Percentiles rank a stretch among this genome's conserved stretches.
Conservation (phyloP, 2,888 invertebrate genomes). For the Tachina grossa region DNA sequence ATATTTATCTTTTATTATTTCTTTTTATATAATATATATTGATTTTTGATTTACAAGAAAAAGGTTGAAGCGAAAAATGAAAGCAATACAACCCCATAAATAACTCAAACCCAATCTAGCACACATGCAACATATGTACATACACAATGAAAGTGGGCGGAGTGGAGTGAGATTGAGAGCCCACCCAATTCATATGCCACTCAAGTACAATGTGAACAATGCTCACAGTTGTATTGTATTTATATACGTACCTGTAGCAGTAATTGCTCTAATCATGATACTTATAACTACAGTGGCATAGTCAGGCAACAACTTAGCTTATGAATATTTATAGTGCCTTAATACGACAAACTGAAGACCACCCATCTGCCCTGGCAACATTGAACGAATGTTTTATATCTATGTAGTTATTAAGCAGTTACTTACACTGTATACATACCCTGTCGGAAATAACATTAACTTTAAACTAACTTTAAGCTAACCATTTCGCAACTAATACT, state of each 20-base stretch:
- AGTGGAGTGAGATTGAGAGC: too few species aligned
- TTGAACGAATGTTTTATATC: background rate
- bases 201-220: conserved; percentile 19
- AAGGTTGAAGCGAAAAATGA: background rate
- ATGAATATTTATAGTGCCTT: conserved; percentile 57
- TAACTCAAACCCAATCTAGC: background rate
- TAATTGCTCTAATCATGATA: conserved; percentile 32
- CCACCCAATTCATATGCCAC: conserved; percentile 17
- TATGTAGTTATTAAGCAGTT: background rate
- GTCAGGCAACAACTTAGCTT: conserved; percentile 21
- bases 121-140: background rate
- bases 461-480: too few species aligned
- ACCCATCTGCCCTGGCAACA: too few species aligned
- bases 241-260: conserved; percentile 3
- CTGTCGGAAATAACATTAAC: too few species aligned
- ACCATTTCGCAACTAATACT: too few species aligned
- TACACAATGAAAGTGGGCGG: background rate
- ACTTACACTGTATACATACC: background rate
- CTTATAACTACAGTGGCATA: conserved; percentile 20
- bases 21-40: conserved; percentile 43
- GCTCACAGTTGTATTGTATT: conserved; percentile 12
- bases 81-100: conserved; percentile 12
- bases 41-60: conserved; percentile 38
- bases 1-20: conserved; percentile 30
- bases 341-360: background rate